Conservation (phyloP, 2,888 invertebrate genomes). For the Pherbina coryleti region DNA sequence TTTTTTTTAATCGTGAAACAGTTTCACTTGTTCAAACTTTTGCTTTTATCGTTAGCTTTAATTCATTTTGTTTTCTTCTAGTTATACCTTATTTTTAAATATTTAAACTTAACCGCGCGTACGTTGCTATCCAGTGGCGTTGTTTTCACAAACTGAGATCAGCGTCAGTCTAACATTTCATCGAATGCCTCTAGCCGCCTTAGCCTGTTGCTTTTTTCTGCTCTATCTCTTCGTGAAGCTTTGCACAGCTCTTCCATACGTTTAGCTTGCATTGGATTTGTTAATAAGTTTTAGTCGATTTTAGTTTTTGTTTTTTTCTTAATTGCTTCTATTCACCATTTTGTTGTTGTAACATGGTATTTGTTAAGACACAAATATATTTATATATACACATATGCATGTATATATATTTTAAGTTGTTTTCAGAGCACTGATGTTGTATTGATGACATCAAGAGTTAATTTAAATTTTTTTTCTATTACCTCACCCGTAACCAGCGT, state of each 20-base stretch:
- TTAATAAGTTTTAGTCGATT: conserved; percentile 21
- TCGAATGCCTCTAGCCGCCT: conserved; percentile 1
- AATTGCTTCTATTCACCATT: background rate
- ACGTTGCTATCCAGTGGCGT: conserved; percentile 56
- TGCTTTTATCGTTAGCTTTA: background rate
- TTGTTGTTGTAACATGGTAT: conserved; percentile 6
- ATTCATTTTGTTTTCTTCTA: background rate
- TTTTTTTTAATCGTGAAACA: background rate
- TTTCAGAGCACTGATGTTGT: background rate
- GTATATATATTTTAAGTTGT: background rate
- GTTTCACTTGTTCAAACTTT: background rate
- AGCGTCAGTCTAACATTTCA: background rate
- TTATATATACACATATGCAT: background rate
- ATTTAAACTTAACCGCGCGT: conserved; percentile 31
- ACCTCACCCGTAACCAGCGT: background rate
- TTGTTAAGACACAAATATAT: background rate
- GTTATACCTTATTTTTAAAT: background rate
- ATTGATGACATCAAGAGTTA: conserved; percentile 37
- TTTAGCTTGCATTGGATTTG: conserved; percentile 5
- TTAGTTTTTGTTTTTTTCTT: conserved; percentile 19
- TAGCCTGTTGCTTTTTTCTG: conserved; percentile 32
- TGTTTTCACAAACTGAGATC: conserved; percentile 59
- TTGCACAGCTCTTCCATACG: background rate
- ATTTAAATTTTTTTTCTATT: conserved; percentile 21
- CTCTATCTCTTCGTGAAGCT: background rate